Percentiles rank a stretch among this genome's conserved stretches.
Evolutionary conservation across 1,140 invertebrate genomes (phyloP).

Genomic region (Pissodes strobi): DNA sequence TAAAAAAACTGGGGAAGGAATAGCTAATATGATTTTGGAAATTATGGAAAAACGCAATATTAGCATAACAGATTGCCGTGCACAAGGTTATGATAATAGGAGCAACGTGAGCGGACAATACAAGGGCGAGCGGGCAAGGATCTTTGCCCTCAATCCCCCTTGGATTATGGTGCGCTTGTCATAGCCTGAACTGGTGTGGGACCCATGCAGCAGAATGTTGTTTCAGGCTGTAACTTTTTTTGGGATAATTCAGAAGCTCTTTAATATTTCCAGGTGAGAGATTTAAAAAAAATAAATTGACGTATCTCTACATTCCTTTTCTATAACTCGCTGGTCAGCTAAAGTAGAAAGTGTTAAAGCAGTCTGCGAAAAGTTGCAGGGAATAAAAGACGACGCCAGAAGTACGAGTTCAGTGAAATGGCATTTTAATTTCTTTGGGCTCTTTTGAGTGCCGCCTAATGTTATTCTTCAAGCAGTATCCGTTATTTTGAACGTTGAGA

Average conservation of each 20-base stretch:
- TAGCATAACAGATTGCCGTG: background rate
- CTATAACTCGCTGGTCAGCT: background rate
- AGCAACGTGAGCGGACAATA: background rate
- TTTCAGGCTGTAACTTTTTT: background rate
- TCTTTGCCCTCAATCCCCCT: background rate
- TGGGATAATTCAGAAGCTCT: background rate
- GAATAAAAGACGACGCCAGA: no score
- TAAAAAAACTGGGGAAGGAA: no score
- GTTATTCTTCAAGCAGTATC: no score
- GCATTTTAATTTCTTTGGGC: no score
- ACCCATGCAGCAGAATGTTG: background rate
- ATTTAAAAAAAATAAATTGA: background rate
- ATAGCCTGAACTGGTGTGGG: background rate
- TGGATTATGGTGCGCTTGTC: background rate
- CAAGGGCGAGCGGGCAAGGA: background rate
- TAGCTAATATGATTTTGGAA: background rate
- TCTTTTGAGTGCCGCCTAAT: no score
- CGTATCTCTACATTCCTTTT: background rate
- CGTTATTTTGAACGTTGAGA: no score
- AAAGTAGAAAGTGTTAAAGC: background rate
- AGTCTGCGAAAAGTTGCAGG: background rate
- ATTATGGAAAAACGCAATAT: background rate
- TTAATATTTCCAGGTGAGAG: conserved; percentile 1
- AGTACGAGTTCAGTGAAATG: no score
- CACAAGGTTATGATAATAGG: background rate